Evolutionary conservation across 2,888 invertebrate genomes (phyloP), one percentile per base, ranked within the genome.

Genomic region (Meliscaeva auricollis): DNA sequence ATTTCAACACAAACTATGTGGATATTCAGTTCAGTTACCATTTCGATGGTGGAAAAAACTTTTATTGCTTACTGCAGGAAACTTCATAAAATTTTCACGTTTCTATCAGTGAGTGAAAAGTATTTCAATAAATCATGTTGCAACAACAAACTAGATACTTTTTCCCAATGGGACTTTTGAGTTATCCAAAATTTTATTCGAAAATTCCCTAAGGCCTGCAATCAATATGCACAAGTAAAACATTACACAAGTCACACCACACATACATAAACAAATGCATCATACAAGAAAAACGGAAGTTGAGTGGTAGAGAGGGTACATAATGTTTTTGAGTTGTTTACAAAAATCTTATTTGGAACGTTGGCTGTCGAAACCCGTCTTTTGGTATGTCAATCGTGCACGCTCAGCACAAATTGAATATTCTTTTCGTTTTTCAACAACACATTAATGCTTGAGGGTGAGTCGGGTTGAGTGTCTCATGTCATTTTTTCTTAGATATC

Each of bases 121-220:
- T 38, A 17, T 38, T 41, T 44, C 26, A 60, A 15, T 58, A 58
- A 60, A 60, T 60, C 60, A 60, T 41, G 8, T 8, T 60, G 20
- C 38, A 41, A 22, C 8, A 3, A 58, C 3, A 38, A 11, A 15
- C 9, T 3, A 35, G 8, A 11, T 56, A 26, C 26, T 56, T 56
- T 56, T n/a, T 30, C 5, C 5, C 20, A 17, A 17, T 35, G 11
- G 5, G n/a, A n/a, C n/a, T n/a, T n/a, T n/a, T n/a, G n/a, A n/a
- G n/a, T n/a, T n/a, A 44, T 44, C 9, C 3, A 22, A 41, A 22
- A n/a, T 41, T 41, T 60, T 60, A 13, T 22, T 22, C n/a, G 7
- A 9, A 9, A 11, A 41, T 41, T 41, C 41, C 60, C 41, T 22
- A 13, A 60, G 60, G 60, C 41, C 0, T 3, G 22, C 22, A 22